Base-by-base conservation (phyloP, 2,113 vertebrate genomes). In the Antechinus flavipes region DNA sequence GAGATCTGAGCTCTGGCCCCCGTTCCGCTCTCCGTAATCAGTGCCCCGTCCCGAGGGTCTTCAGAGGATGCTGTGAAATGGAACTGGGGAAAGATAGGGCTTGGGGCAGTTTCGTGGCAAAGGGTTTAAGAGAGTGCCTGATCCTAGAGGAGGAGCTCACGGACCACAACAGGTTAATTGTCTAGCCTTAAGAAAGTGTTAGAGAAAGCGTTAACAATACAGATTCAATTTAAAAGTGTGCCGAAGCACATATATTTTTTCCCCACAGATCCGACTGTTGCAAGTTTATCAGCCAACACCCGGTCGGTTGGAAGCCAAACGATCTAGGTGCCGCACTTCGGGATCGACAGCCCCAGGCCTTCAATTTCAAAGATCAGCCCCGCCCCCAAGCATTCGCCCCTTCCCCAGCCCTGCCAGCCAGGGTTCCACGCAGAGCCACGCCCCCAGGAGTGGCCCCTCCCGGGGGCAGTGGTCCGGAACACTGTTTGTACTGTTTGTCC, bases 391-490 rank as follows among this genome's bases (percentile, higher is more conserved):
- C 26, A 30, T 0, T 58, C 2, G 25, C 47, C 26, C 26, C 90
- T 2, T 26, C 6, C 23, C 2, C 23, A 53, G 10, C 49, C 49
- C 90, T 2, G 12, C 8, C 7, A 19, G 90, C 4, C 7, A 9
- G 52, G 52, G 0, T 8, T 8, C 50, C 30, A 35, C 1, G 22
- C 10, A 11, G 10, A 46, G n/a, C 91, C 1, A 6, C 54, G 26
- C 7, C 47, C 56, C 19, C 3, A n/a, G 56, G 0, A 9, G 26
- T 5, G 54, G 54, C 22, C 54, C 54, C 54, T 0, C n/a, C 68
- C 68, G 6, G 23, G 0, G 1, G 4, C 1, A 23, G 30, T 0
- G 23, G 16, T 0, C 47, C 90, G 0, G 19, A 0, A 10, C 27
- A 42, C 1, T 23, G 0, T 1, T 30, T 1, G 61, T n/a, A 4